Evolutionary conservation across 2,888 invertebrate genomes (phyloP).

Genomic region (Ditula angustiorana): DNA sequence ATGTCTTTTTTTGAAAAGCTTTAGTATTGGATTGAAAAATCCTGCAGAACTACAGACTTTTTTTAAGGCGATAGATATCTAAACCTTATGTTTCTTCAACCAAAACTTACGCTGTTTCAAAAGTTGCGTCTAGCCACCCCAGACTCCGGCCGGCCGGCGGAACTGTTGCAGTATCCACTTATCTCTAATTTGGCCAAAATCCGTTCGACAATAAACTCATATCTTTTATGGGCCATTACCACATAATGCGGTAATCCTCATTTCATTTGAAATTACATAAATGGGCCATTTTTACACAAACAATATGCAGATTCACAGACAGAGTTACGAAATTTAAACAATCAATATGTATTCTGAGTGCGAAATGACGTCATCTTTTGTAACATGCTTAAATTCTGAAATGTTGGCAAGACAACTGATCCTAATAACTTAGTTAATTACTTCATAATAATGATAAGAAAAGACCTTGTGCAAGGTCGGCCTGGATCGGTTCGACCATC

Average conservation of each 20-base stretch:
- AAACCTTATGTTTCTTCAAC: not conserved
- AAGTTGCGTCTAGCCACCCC: not conserved
- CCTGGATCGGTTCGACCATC: no score
- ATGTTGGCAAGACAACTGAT: not conserved
- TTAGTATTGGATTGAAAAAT: no score
- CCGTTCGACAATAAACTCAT: slow-evolving; percentile 15
- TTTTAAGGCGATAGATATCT: no score
- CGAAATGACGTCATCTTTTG: not conserved
- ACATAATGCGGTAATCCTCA: slow-evolving; percentile 19
- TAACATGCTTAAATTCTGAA: not conserved
- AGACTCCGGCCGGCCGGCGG: not conserved
- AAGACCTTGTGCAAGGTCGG: no score
- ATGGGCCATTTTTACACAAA: slow-evolving; percentile 7
- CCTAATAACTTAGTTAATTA: no score
- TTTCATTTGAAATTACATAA: slow-evolving; percentile 28
- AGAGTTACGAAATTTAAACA: slow-evolving; percentile 5
- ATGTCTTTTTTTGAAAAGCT: no score
- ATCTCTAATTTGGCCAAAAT: slow-evolving; percentile 32
- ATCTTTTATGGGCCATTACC: slow-evolving; percentile 15
- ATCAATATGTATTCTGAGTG: slow-evolving; percentile 16
- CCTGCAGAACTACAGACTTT: no score
- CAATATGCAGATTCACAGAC: not conserved
- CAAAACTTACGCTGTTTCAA: not conserved
- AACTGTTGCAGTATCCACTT: slow-evolving; percentile 18
- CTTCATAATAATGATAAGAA: no score